Percentiles rank a stretch among this genome's conserved stretches.
Evolutionary conservation across 2,888 invertebrate species (phyloP).

Genomic region (Disparrhopalites patrizii): DNA sequence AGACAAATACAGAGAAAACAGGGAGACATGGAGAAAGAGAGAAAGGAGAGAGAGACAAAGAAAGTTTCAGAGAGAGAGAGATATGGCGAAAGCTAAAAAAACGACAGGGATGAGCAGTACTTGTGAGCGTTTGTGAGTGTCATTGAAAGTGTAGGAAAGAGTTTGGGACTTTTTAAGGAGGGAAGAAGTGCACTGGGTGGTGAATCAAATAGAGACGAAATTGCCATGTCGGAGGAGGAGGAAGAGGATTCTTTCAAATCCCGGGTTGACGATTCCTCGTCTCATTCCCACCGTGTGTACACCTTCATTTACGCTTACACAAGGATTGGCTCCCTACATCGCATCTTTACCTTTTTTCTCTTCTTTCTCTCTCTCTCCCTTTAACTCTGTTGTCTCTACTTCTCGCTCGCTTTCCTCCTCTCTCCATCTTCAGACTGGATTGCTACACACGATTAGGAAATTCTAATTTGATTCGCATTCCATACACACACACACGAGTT

Average conservation of each 20-base stretch:
- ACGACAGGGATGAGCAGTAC: background rate
- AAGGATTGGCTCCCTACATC: too few relatives aligned
- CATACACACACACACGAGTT: background rate
- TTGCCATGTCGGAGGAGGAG: too few relatives aligned
- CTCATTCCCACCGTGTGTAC: background rate
- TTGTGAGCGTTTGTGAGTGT: background rate
- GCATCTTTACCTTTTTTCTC: background rate
- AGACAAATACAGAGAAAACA: too few relatives aligned
- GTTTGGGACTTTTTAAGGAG: too few relatives aligned
- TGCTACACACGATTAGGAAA: background rate
- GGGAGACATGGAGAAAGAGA: too few relatives aligned
- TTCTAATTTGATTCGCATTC: conserved; percentile 7
- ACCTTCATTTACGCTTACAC: too few relatives aligned
- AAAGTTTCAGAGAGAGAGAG: too few relatives aligned
- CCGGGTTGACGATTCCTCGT: background rate
- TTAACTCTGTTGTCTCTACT: too few relatives aligned
- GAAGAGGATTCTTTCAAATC: background rate
- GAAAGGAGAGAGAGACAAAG: too few relatives aligned
- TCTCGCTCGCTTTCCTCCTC: background rate
- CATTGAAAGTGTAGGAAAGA: background rate
- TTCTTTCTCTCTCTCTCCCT: background rate
- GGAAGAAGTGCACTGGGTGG: too few relatives aligned
- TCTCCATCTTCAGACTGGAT: background rate
- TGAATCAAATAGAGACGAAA: background rate
- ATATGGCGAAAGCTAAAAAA: too few relatives aligned